phyloP scores from a whole-genome alignment of 2,113 vertebrate genomes.

The Spilogale gracilis region DNA sequence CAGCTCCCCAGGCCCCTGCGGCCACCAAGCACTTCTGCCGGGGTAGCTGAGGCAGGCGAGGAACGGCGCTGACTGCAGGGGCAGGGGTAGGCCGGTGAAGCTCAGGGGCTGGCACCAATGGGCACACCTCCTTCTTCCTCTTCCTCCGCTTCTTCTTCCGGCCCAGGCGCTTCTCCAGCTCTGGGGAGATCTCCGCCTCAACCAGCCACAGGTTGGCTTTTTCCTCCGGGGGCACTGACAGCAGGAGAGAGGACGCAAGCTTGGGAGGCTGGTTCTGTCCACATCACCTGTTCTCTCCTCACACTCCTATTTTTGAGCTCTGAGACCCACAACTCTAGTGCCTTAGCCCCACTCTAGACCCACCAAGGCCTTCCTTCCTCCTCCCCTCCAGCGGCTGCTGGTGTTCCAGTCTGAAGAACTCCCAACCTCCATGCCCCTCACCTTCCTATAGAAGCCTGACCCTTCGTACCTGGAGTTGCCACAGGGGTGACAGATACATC shows the following conservation, averaged over 20 bases:
- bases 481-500: constrained; percentile 96
- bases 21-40: constrained; percentile 91
- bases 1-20: constrained; percentile 36
- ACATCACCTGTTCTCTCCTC: not conserved
- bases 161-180: constrained; percentile 91
- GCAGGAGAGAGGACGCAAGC: not conserved
- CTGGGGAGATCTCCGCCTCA: constrained; percentile 93
- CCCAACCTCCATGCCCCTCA: too few species aligned
- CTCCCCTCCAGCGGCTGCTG: not conserved
- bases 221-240: constrained; percentile 94
- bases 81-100: constrained; percentile 74
- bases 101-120: constrained; percentile 68
- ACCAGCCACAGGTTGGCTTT: constrained; percentile 94
- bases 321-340: not conserved
- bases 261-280: not conserved
- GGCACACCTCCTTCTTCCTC: constrained; percentile 91
- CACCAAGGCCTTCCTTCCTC: not conserved
- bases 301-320: fast-evolving
- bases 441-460: not conserved
- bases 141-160: constrained; percentile 93
- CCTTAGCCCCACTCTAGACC: not conserved
- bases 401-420: not conserved
- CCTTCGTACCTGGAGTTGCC: constrained; percentile 92
- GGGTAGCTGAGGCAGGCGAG: constrained; percentile 93
- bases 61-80: constrained; percentile 88